Evolutionary conservation across 2,113 vertebrate genomes (phyloP), one percentile per base, ranked within the genome.

Genomic region (Monopterus albus): DNA sequence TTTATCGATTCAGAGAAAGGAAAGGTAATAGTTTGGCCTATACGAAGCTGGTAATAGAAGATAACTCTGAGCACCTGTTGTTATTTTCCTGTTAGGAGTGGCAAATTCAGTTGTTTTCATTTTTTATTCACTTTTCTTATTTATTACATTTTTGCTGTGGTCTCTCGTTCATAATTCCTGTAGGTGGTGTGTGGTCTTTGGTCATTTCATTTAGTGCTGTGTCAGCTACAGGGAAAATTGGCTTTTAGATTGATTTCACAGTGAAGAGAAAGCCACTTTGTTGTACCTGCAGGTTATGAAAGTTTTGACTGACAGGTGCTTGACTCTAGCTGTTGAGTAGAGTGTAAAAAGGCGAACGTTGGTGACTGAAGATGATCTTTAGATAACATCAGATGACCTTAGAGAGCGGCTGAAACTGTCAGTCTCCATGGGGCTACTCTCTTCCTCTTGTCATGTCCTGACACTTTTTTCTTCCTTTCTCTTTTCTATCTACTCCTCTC

Each of bases 321-420:
- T 82, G 81, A 83, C 81, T 78, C 60, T 69, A 53, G 81, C 85
- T 80, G 76, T 42, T 67, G 79, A 79, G 72, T 18, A 3, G 60
- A 45, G 77, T 52, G 79, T 62, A 66, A 71, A 88, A 75, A 86
- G 69, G 63, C 49, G 39, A 72, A 58, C 28, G 51, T 33, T 55
- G 77, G 82, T 69, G 82, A 86, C 76, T 74, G 85, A 59, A 82
- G 82, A 87, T 90, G 89, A 92, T 87, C 85, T 81, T 87, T 86
- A 66, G 90, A 91, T 87, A 88, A 86, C 84, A 88, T 83, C 62
- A 73, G 83, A 77, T 91, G 89, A 90, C 85, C 90, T 92, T 88
- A 85, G 78, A 82, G 89, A 84, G 80, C 77, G 35, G 65, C 71
- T 56, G 76, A 86, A 72, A 79, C 76, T 26, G 75, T 89, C 78